phyloP scores from a whole-genome alignment of 1,140 invertebrate species.

The Drosophila auraria region DNA sequence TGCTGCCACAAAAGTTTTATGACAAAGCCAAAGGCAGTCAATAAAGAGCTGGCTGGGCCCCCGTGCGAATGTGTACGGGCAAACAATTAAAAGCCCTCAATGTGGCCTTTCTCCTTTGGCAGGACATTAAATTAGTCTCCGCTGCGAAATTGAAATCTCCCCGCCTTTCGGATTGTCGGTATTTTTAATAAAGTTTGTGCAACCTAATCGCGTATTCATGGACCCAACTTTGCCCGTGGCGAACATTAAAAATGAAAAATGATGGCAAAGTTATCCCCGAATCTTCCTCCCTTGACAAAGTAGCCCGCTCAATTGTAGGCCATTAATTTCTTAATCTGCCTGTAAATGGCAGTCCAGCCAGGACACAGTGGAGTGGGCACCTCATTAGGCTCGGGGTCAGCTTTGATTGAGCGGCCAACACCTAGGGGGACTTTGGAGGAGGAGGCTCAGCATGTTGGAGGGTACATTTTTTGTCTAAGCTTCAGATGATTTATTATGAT shows the following conservation, averaged over 20 bases:
- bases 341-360: conserved; percentile 33
- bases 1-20: conserved; percentile 49
- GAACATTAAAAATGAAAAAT: conserved; percentile 60
- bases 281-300: conserved; percentile 48
- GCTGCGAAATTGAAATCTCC: conserved; percentile 24
- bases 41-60: conserved; percentile 18
- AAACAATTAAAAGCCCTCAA: conserved; percentile 47
- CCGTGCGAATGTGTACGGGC: conserved; percentile 19
- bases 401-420: conserved; percentile 54
- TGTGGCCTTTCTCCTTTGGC: conserved; percentile 22
- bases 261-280: conserved; percentile 42
- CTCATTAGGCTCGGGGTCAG: conserved; percentile 47
- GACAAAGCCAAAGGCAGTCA: conserved; percentile 49
- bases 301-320: conserved; percentile 54
- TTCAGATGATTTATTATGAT: conserved; percentile 54
- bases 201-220: conserved; percentile 51
- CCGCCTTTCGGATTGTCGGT: conserved; percentile 15
- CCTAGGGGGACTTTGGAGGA: conserved; percentile 25
- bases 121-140: conserved; percentile 45
- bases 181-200: conserved; percentile 55
- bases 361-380: conserved; percentile 12
- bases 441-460: background rate
- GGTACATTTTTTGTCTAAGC: conserved; percentile 28
- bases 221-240: conserved; percentile 45
- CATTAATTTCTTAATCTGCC: conserved; percentile 61